These are phyloP conservation scores for Crossaster papposus DNA, from an alignment of 53 echinoderm and acorn worm species.

Conservation along the genomic window DNA sequence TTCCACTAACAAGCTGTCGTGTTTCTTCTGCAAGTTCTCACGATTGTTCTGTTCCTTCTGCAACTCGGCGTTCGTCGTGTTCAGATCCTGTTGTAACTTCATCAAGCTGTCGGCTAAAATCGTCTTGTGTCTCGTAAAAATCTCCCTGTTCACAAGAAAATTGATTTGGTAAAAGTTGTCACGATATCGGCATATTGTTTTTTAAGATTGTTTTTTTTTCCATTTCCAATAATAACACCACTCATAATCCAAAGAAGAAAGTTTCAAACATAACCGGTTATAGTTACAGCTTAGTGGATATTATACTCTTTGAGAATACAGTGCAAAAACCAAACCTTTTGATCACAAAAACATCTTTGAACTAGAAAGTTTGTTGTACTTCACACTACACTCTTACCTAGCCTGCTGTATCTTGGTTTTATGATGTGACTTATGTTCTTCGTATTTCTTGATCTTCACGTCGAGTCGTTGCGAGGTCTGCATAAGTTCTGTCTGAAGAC, in stretches of 20 bases:
- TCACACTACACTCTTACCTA: conserved; percentile 62
- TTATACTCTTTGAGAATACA: too few species aligned
- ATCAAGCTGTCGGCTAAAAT: conserved; percentile 81
- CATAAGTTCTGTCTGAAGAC: conserved; percentile 75
- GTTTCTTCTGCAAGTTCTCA: conserved; percentile 77
- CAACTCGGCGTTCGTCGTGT: conserved; percentile 72
- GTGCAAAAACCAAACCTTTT: too few species aligned
- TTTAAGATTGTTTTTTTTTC: too few species aligned
- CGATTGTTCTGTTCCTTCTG: conserved; percentile 72
- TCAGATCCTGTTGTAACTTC: conserved; percentile 87
- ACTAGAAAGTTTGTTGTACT: too few species aligned
- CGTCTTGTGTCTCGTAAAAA: conserved; percentile 84
- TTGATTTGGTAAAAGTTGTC: too few species aligned
- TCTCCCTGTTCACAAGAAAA: conserved; percentile 64
- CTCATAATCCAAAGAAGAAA: neutral
- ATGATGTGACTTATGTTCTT: conserved; percentile 81
- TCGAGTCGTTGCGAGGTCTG: conserved; percentile 73
- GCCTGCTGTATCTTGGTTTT: conserved; percentile 93
- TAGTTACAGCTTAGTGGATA: neutral
- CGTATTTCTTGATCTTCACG: conserved; percentile 75
- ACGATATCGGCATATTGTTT: too few species aligned
- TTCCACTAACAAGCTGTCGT: conserved; percentile 77
- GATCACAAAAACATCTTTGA: too few species aligned
- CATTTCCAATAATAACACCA: too few species aligned
- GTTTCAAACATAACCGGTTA: neutral